Conservation (phyloP, 2,113 vertebrate species). For the Sisor rabdophorus region DNA sequence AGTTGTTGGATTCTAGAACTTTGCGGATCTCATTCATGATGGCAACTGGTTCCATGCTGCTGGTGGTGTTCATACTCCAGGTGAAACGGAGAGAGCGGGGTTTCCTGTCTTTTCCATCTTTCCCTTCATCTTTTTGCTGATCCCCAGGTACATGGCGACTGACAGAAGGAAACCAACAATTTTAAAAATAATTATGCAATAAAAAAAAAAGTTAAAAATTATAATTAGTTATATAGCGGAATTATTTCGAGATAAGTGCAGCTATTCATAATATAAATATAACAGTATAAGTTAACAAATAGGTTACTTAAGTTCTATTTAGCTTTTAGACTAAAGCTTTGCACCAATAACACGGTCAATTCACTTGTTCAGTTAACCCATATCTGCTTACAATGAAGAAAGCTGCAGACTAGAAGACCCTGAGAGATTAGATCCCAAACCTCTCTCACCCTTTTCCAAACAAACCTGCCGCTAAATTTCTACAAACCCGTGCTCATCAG, state of each 20-base stretch:
- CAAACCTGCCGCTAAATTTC: too few relatives aligned
- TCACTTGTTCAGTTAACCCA: too few relatives aligned
- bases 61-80: slow-evolving; percentile 99
- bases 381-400: too few relatives aligned
- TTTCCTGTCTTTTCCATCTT: slow-evolving; percentile 86
- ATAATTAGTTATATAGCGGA: background rate
- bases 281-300: too few relatives aligned
- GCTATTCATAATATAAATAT: too few relatives aligned
- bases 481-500: too few relatives aligned
- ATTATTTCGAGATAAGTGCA: background rate
- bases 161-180: slow-evolving; percentile 47
- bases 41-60: slow-evolving; percentile 91
- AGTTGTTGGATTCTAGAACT: slow-evolving; percentile 95
- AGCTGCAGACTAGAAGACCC: too few relatives aligned
- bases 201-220: background rate
- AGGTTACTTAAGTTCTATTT: too few relatives aligned
- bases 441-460: too few relatives aligned
- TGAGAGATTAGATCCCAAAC: too few relatives aligned
- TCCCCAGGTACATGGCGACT: slow-evolving; percentile 96
- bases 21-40: slow-evolving; percentile 98
- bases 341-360: too few relatives aligned
- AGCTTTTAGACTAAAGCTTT: too few relatives aligned
- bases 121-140: slow-evolving; percentile 80
- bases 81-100: slow-evolving; percentile 96
- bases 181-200: background rate